Base-by-base conservation (phyloP, 2,797 vertebrate genomes). In the Acanthiza pusilla region DNA sequence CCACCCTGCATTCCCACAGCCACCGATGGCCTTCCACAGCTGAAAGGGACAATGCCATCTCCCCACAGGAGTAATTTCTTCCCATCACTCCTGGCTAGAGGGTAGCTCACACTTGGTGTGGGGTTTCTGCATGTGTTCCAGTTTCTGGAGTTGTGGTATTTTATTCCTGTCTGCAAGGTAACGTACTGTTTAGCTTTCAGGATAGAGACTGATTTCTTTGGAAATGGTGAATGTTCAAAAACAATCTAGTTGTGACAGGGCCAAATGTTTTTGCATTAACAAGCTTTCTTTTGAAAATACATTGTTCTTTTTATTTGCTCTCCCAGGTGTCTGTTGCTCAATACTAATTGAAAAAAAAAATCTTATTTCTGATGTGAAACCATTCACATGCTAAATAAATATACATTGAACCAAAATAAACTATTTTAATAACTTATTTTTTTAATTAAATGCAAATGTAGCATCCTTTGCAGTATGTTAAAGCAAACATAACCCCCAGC, bases 391-490 rank as follows among this genome's bases (percentile, higher is more conserved):
- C 55, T 76, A 68, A 81, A 77, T 65, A 84, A 94, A 83, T 61
- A 63, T 23, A 70, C 74, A 36, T 12, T 54, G 90, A 83, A 91
- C 40, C n/a, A 80, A 95, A 95, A 91, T 75, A 74, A 90, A 42
- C 36, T 71, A 57, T 73, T 91, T 92, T 89, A 94, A 67, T 89
- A 93, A 61, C 88, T 91, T 94, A 73, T 79, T 96, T 94, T 94
- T 94, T 85, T 72, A 95, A 96, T 82, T 90, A 91, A 95, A 86
- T 71, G 63, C 76, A 96, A 94, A 89, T 62, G 82, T 79, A 84
- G 38, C 63, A 87, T 72, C 55, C 87, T 55, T 54, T 94, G 88
- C 92, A 87, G 77, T 87, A 91, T 90, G 58, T 78, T 89, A 95
- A 93, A 85, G 63, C 67, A 89, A 95, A 95, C 63, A 54, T 91